These are phyloP conservation scores for Malthinus seriepunctatus DNA, from an alignment of 2,888 invertebrate genomes.

Conservation along the genomic window DNA sequence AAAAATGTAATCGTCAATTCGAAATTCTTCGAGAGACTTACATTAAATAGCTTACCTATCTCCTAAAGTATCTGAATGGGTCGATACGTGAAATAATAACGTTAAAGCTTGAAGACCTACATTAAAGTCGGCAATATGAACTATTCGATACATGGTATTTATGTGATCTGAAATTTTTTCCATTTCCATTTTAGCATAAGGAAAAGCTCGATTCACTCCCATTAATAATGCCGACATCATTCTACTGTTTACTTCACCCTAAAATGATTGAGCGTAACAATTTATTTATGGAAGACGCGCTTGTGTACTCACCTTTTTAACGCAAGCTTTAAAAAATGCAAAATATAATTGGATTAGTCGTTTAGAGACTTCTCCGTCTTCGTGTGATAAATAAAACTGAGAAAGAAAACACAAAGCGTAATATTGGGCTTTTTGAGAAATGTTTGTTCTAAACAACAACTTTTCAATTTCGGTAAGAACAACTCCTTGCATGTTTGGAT, in stretches of 20 bases:
- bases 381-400: constrained; percentile 76
- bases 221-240: constrained; percentile 82
- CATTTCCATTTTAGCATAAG: constrained; percentile 72
- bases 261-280: constrained; percentile 10
- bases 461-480: constrained; percentile 89
- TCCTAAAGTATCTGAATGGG: constrained; percentile 55
- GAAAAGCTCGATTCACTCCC: constrained; percentile 84
- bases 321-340: constrained; percentile 90
- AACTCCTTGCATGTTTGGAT: constrained; percentile 90
- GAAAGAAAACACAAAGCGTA: constrained; percentile 92
- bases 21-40: not conserved
- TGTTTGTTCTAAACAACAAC: constrained; percentile 82
- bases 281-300: not conserved
- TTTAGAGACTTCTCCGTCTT: constrained; percentile 76
- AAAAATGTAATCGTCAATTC: constrained; percentile 31
- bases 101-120: constrained; percentile 62
- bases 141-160: constrained; percentile 78
- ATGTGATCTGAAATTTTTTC: constrained; percentile 65
- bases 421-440: constrained; percentile 85
- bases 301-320: constrained; percentile 69
- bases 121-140: constrained; percentile 79
- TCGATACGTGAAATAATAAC: constrained; percentile 67
- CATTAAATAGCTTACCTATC: constrained; percentile 58
- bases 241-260: constrained; percentile 78
- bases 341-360: constrained; percentile 91